phyloP scores from a whole-genome alignment of 37 sponge, comb jelly and placozoan genomes.

The Spongilla lacustris region DNA sequence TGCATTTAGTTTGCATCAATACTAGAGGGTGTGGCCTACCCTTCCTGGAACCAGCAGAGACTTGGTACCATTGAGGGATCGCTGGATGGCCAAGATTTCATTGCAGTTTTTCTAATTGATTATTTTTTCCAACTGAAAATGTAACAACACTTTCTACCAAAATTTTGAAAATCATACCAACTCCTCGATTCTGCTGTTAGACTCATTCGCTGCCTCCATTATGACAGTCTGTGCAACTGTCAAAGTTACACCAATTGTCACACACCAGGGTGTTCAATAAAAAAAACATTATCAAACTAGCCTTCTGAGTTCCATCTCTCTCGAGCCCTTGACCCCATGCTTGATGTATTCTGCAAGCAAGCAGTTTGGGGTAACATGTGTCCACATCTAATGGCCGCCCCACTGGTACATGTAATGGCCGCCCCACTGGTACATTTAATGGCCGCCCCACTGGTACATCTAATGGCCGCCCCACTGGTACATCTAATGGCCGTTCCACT shows the following conservation, averaged over 20 bases:
- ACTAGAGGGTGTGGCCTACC: background rate
- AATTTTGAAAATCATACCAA: background rate
- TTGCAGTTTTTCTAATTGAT: conserved; percentile 67
- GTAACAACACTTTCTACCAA: background rate
- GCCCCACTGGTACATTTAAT: too few species aligned
- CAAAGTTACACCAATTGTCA: background rate
- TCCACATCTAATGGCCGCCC: too few species aligned
- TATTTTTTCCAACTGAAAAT: background rate
- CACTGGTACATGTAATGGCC: too few species aligned
- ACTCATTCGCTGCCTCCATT: background rate
- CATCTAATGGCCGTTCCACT: too few species aligned
- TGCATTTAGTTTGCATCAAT: too few species aligned
- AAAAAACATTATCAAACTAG: background rate
- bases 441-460: too few species aligned
- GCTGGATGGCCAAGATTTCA: conserved; percentile 67
- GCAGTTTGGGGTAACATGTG: too few species aligned
- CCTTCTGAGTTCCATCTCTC: background rate
- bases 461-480: too few species aligned
- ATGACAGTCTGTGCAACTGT: background rate
- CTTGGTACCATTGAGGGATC: conserved; percentile 60
- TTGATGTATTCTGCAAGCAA: conserved; percentile 8
- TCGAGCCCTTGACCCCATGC: background rate
- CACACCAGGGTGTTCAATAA: too few species aligned
- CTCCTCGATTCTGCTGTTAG: background rate
- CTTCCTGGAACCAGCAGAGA: conserved; percentile 35